A percentile compares a stretch with the other conserved stretches of the same genome.
phyloP scores from a whole-genome alignment of 2,113 vertebrate genomes.

The Nestor notabilis region DNA sequence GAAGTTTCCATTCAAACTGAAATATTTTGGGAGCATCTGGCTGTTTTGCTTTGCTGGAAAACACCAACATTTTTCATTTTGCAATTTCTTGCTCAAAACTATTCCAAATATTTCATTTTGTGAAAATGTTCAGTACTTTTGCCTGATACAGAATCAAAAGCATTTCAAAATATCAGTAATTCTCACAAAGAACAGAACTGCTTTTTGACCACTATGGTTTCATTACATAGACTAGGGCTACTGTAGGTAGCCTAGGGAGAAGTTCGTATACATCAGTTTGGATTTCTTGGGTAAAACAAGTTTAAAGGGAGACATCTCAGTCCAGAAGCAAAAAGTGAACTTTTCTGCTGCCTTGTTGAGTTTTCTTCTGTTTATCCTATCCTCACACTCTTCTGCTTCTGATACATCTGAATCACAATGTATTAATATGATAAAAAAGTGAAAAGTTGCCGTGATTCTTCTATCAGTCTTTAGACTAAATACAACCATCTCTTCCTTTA shows the following conservation, averaged over 20 bases:
- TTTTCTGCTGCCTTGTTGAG: neutral
- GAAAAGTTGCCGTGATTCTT: neutral
- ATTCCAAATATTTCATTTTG: neutral
- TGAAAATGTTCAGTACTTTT: neutral
- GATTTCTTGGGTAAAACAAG: neutral
- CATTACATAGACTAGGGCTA: neutral
- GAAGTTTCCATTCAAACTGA: neutral
- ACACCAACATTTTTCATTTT: neutral
- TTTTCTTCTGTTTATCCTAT: neutral
- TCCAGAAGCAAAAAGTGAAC: neutral
- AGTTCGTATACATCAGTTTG: neutral
- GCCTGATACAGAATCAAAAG: neutral
- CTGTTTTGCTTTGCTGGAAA: neutral
- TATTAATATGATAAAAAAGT: neutral
- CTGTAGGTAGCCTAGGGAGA: neutral
- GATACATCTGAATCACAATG: constrained; percentile 9
- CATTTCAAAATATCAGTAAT: neutral
- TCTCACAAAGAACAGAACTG: neutral
- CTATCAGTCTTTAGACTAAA: neutral
- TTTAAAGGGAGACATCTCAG: neutral
- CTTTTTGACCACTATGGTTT: neutral
- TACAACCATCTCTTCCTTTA: neutral
- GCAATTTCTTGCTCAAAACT: neutral
- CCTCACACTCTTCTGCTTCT: neutral
- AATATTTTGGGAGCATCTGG: neutral